Percentiles rank a stretch among this genome's conserved stretches.
Conservation (phyloP, 1,140 invertebrate species). For the Pseudoatta argentina region DNA sequence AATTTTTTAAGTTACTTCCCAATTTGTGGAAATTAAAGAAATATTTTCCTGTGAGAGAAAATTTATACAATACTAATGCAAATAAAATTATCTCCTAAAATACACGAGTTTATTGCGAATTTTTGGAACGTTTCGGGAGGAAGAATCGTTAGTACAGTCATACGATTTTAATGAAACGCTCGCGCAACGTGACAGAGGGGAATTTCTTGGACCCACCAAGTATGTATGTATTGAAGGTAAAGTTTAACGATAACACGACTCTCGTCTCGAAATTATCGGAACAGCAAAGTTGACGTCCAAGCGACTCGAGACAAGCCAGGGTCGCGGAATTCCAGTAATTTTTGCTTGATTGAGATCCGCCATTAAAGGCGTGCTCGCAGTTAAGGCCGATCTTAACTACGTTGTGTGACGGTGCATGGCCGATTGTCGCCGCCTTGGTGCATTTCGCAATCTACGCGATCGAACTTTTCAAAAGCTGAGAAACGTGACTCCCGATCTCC, state of each 20-base stretch:
- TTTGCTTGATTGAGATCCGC: conserved; percentile 60
- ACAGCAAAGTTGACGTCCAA: not conserved
- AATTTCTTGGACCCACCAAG: not conserved
- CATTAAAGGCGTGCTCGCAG: conserved; percentile 48
- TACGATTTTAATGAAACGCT: not conserved
- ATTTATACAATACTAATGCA: not conserved
- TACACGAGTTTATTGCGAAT: not conserved
- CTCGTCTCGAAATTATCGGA: not conserved
- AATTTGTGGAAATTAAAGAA: not conserved
- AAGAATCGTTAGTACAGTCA: not conserved
- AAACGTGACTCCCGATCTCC: conserved; percentile 6
- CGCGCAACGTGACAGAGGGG: not conserved
- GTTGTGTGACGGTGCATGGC: conserved; percentile 48
- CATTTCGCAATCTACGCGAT: conserved; percentile 51
- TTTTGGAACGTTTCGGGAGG: not conserved
- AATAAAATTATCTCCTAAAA: not conserved
- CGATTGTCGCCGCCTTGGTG: conserved; percentile 48
- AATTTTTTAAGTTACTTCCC: not conserved
- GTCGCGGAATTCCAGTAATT: conserved; percentile 63
- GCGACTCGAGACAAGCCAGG: conserved; percentile 23
- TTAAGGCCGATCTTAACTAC: conserved; percentile 55
- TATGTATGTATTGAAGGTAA: not conserved
- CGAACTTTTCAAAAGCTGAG: conserved; percentile 42
- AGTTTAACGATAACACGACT: conserved; percentile 1
- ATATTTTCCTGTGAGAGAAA: not conserved